Evolutionary conservation across 2,888 invertebrate species (phyloP).

Genomic region (Lochmaea capreae): DNA sequence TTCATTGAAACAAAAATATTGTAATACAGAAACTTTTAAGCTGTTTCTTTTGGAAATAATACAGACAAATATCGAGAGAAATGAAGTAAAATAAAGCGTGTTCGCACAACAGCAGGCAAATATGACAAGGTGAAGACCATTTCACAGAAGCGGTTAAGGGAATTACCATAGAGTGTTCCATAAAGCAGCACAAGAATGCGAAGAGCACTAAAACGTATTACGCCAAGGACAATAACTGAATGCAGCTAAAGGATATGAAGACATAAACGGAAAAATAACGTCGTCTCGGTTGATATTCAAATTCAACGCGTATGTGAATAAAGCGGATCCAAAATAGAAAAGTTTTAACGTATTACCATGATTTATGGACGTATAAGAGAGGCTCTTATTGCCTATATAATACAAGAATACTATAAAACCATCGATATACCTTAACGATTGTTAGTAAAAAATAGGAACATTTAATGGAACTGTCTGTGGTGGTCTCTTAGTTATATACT

Average conservation of each 20-base stretch:
- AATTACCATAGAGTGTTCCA: slow-evolving; percentile 57
- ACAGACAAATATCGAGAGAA: slow-evolving; percentile 18
- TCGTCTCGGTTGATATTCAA: slow-evolving; percentile 60
- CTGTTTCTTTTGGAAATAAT: background rate
- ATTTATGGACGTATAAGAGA: slow-evolving; percentile 43
- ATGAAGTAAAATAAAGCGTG: slow-evolving; percentile 1
- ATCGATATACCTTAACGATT: slow-evolving; percentile 29
- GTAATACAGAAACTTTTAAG: background rate
- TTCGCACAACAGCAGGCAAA: slow-evolving; percentile 17
- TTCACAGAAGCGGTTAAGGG: slow-evolving; percentile 54
- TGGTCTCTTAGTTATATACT: background rate
- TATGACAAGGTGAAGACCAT: slow-evolving; percentile 52
- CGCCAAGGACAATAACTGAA: slow-evolving; percentile 62
- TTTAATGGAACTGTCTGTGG: background rate
- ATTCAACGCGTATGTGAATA: slow-evolving; percentile 57
- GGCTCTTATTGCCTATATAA: slow-evolving; percentile 37
- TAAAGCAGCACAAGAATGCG: slow-evolving; percentile 54
- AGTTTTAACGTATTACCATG: slow-evolving; percentile 44
- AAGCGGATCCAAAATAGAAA: slow-evolving; percentile 49
- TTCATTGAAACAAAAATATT: background rate
- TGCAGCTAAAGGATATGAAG: slow-evolving; percentile 64
- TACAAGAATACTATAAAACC: slow-evolving; percentile 33
- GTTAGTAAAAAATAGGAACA: slow-evolving; percentile 15
- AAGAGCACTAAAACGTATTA: slow-evolving; percentile 60
- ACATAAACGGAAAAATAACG: slow-evolving; percentile 63